A percentile compares a stretch with the other conserved stretches of the same genome.
Conservation (phyloP, 2,888 invertebrate species). For the Ormyrus nitidulus region DNA sequence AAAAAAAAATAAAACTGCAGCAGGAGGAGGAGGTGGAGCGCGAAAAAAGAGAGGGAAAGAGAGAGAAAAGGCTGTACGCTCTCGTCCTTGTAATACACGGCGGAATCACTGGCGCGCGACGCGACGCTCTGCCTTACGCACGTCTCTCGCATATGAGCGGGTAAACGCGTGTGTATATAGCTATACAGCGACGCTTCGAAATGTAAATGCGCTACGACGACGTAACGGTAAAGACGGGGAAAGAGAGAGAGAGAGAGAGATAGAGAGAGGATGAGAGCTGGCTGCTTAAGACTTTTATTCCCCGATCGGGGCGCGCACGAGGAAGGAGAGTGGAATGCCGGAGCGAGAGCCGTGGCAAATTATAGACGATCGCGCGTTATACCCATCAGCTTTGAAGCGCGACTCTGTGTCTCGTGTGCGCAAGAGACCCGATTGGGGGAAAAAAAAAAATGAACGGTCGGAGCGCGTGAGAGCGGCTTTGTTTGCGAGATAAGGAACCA, state of each 20-base stretch:
- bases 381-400: background rate
- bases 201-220: slow-evolving; percentile 22
- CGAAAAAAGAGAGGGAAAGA: slow-evolving; percentile 7
- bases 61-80: background rate
- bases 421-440: slow-evolving; percentile 12
- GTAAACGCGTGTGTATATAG: background rate
- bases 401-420: background rate
- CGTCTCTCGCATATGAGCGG: background rate
- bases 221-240: slow-evolving; percentile 45
- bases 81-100: background rate
- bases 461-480: background rate
- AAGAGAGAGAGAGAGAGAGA: background rate
- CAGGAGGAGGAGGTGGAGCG: background rate
- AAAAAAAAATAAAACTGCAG: no score
- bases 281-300: slow-evolving; percentile 31
- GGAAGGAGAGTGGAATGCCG: slow-evolving; percentile 19
- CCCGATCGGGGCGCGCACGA: background rate
- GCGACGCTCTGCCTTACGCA: no score
- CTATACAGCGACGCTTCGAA: background rate
- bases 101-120: slow-evolving; percentile 8
- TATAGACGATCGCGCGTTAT: slow-evolving; percentile 1
- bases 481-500: background rate
- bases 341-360: slow-evolving; percentile 2
- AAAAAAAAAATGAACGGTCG: background rate
- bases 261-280: background rate